Base-by-base conservation (phyloP, 1,140 invertebrate species). In the Zaprionus gabonicus region DNA sequence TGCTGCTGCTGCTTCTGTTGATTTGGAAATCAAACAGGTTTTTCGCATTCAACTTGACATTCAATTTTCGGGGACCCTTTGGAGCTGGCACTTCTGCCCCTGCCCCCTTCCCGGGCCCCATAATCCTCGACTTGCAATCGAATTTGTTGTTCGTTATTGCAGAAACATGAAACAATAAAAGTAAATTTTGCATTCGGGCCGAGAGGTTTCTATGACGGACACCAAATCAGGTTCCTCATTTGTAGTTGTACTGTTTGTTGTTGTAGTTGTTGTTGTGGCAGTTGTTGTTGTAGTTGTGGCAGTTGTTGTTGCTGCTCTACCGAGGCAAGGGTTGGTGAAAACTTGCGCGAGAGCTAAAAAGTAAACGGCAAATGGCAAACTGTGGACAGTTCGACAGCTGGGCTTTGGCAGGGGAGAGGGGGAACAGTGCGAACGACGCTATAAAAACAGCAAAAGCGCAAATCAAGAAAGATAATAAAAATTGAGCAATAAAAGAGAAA, bases 401-500 rank as follows among this genome's bases (percentile, higher is more conserved):
- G n/a, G n/a, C n/a, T n/a, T n/a, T n/a, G n/a, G 7, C 2, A 6
- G n/a, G 4, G 2, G n/a, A 3, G 7, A n/a, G 5, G 41, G 41
- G 41, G 41, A 1, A 17, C 41, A 31, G 12, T 15, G 23, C 38
- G 64, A 27, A 60, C 57, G 57, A 46, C 55, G 71, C 71, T 69
- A 74, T 69, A 83, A 85, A 77, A 77, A 77, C 49, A 79, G 66
- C 79, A 70, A 80, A 46, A 83, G 65, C 74, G 84, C 83, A 80
- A 88, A 78, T 83, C 84, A 83, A 88, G 70, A 78, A 80, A 84
- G 78, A 78, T 76, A 75, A 88, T 88, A 88, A 83, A 88, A 84
- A 80, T 80, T 77, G 51, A 70, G 67, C 76, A 80, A 72, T 76
- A 68, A 80, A 80, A 69, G 65, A 80, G 64, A 72, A 65, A 63